Evolutionary conservation across 2,888 invertebrate genomes (phyloP).

Genomic region (Urechis unicinctus): DNA sequence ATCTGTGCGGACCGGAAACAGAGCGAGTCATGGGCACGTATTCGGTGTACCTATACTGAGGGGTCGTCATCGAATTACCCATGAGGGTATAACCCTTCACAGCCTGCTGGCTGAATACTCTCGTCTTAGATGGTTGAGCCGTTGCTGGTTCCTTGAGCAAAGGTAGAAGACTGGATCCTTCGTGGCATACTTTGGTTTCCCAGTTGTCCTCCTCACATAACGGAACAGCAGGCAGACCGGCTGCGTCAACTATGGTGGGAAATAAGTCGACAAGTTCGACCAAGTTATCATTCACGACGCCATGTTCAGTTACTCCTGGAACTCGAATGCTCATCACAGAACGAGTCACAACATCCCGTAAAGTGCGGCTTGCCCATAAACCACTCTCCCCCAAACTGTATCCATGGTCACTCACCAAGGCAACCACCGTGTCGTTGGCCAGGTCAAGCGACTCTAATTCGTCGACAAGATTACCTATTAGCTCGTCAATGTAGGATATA

Average conservation of each 20-base stretch:
- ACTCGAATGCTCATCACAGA: not conserved
- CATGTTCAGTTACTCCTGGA: not conserved
- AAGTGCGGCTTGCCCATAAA: not conserved
- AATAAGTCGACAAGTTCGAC: not conserved
- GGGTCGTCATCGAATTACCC: not conserved
- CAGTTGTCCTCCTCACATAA: not conserved
- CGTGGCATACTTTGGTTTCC: not conserved
- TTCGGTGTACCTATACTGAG: not conserved
- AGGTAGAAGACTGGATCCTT: constrained; percentile 4
- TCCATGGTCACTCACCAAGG: not conserved
- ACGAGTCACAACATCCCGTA: not conserved
- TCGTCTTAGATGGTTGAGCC: not conserved
- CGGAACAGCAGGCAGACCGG: not conserved
- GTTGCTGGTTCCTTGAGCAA: not conserved
- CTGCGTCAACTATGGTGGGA: not conserved
- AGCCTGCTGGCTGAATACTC: not conserved
- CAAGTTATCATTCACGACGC: not conserved
- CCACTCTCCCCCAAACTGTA: not conserved
- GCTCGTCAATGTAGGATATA: not conserved
- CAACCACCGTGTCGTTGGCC: not conserved
- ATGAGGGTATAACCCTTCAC: not conserved
- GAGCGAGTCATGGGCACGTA: not conserved
- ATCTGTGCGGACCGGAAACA: too few relatives aligned
- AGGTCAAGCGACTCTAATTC: not conserved
- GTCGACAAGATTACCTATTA: not conserved